These are phyloP conservation scores for Ammodytes dubius DNA, from an alignment of 2,113 vertebrate species.

Conservation along the genomic window DNA sequence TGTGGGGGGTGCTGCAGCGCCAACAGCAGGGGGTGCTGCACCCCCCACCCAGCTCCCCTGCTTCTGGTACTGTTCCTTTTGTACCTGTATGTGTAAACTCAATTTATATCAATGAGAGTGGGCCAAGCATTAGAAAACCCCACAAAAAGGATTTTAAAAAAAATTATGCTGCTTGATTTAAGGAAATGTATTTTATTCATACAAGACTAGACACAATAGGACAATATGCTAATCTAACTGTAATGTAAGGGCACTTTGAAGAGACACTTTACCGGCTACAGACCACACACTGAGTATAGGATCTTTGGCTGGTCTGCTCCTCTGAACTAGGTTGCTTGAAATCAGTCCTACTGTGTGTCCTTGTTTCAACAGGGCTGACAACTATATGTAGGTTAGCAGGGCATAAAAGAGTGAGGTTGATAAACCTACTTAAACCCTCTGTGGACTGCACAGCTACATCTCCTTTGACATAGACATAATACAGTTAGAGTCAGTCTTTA, in stretches of 20 bases:
- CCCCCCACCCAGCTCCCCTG: too few species aligned
- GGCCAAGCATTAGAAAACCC: background rate
- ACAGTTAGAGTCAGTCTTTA: background rate
- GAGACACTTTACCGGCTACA: slow-evolving; percentile 6
- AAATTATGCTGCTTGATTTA: background rate
- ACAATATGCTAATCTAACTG: slow-evolving; percentile 30
- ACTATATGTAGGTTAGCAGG: background rate
- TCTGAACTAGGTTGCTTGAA: slow-evolving; percentile 40
- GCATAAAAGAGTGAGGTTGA: slow-evolving; percentile 17
- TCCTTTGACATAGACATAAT: background rate
- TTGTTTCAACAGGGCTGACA: slow-evolving; percentile 32
- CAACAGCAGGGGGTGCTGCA: too few species aligned
- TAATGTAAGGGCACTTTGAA: slow-evolving; percentile 10
- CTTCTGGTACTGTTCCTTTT: too few species aligned
- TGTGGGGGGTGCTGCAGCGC: too few species aligned
- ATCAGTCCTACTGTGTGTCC: slow-evolving; percentile 20
- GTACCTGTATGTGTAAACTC: background rate
- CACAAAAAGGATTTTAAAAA: background rate
- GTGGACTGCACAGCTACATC: background rate
- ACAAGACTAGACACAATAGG: background rate
- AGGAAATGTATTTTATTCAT: background rate
- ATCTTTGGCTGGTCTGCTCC: slow-evolving; percentile 13
- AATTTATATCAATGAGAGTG: background rate
- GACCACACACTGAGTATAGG: background rate
- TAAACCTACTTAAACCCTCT: background rate